Conservation (phyloP, 2,888 invertebrate genomes). For the Punctoribates punctum region DNA sequence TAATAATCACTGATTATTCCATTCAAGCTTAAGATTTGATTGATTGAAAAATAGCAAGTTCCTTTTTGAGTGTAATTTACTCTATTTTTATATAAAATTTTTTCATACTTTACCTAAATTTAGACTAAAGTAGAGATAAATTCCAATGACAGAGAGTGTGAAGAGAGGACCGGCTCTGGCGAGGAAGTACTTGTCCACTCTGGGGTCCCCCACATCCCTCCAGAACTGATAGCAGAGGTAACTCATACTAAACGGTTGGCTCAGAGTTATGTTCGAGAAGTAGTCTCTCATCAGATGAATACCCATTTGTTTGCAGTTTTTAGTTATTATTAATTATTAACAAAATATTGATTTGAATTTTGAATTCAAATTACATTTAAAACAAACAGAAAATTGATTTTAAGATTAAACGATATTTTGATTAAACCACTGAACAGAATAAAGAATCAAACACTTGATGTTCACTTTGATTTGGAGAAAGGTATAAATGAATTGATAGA, state of each 20-base stretch:
- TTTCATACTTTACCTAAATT: not conserved
- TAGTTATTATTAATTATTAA: not conserved
- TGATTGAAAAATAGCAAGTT: no score
- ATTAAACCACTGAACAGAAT: no score
- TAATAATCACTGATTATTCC: no score
- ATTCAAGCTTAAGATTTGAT: no score
- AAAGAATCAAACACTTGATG: no score
- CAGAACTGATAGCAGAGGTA: constrained; percentile 4
- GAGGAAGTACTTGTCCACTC: not conserved
- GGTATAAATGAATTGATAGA: no score
- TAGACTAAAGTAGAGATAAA: not conserved
- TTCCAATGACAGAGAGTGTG: not conserved
- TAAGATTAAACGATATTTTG: no score
- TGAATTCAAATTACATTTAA: not conserved
- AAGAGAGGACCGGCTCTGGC: not conserved
- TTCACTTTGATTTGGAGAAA: no score
- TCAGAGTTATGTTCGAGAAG: not conserved
- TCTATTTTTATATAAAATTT: not conserved
- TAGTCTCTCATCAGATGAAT: not conserved
- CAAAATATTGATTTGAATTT: not conserved
- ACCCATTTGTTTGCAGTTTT: not conserved
- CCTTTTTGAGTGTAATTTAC: not conserved
- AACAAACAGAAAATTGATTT: no score
- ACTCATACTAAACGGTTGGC: not conserved
- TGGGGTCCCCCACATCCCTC: not conserved